phyloP scores from a whole-genome alignment of 2,888 invertebrate species.

The Theristus sp. region DNA sequence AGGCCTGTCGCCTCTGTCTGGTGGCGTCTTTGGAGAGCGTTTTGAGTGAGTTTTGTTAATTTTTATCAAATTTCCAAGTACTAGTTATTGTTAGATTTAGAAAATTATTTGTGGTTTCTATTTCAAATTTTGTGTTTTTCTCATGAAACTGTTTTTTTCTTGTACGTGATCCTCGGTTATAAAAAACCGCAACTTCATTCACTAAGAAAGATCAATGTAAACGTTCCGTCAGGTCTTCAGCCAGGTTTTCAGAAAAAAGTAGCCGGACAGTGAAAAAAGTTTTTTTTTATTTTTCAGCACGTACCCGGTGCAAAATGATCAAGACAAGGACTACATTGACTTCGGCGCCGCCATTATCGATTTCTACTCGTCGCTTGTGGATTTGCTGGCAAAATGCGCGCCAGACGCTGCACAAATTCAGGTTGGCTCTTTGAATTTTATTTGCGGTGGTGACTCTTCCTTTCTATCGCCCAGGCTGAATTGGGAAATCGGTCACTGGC shows the following conservation, averaged over 20 bases:
- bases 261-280: not conserved
- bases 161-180: too few relatives aligned
- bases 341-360: conserved; percentile 94
- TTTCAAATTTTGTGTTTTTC: too few relatives aligned
- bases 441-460: not conserved
- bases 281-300: conserved; percentile 1
- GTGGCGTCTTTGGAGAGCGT: not conserved
- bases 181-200: too few relatives aligned
- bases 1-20: not conserved
- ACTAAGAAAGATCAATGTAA: not conserved
- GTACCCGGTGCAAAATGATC: conserved; percentile 59
- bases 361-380: conserved; percentile 95
- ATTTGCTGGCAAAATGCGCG: conserved; percentile 83
- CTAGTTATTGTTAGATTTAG: too few relatives aligned
- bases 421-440: conserved; percentile 5
- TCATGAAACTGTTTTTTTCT: too few relatives aligned
- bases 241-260: not conserved
- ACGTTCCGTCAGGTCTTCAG: too few relatives aligned
- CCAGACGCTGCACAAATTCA: conserved; percentile 70
- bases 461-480: not conserved
- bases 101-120: too few relatives aligned
- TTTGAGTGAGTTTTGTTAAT: not conserved
- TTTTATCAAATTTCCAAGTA: too few relatives aligned
- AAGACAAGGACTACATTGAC: conserved; percentile 97
- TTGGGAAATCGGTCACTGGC: conserved; percentile 21